Evolutionary conservation across 2,113 vertebrate species (phyloP).

Genomic region (Crotalus tigris): DNA sequence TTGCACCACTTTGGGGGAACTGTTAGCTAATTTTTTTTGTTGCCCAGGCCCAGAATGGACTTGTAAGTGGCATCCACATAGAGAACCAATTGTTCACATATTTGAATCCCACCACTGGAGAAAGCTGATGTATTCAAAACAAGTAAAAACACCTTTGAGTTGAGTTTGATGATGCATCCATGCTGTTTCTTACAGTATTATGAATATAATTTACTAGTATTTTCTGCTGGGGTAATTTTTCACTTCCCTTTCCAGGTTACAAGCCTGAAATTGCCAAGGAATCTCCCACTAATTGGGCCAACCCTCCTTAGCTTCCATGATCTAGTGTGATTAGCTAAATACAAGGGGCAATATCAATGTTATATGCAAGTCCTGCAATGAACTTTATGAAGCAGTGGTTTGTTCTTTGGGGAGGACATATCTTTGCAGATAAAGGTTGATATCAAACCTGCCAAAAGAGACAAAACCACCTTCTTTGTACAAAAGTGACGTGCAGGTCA

Average conservation of each 20-base stretch:
- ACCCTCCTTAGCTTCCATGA: background rate
- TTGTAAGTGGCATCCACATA: too few species aligned
- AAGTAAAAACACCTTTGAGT: background rate
- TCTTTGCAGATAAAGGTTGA: conserved; percentile 6
- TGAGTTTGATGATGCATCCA: background rate
- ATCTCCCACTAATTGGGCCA: background rate
- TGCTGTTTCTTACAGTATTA: background rate
- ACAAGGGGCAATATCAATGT: background rate
- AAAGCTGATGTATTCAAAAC: background rate
- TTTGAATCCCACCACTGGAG: too few species aligned
- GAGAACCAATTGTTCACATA: too few species aligned
- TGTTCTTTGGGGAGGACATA: background rate
- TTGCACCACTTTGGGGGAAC: too few species aligned
- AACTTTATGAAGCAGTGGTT: background rate
- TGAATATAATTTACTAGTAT: background rate
- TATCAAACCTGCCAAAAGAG: background rate
- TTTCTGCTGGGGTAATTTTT: background rate
- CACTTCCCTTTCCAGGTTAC: background rate
- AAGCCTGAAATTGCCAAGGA: background rate
- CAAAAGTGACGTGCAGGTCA: background rate
- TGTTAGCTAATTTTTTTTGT: too few species aligned
- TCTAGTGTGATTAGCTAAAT: background rate
- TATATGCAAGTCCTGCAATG: background rate
- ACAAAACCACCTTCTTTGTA: background rate
- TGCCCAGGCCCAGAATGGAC: too few species aligned